Evolutionary conservation across 2,113 vertebrate species (phyloP).

Genomic region (Callipepla squamata): DNA sequence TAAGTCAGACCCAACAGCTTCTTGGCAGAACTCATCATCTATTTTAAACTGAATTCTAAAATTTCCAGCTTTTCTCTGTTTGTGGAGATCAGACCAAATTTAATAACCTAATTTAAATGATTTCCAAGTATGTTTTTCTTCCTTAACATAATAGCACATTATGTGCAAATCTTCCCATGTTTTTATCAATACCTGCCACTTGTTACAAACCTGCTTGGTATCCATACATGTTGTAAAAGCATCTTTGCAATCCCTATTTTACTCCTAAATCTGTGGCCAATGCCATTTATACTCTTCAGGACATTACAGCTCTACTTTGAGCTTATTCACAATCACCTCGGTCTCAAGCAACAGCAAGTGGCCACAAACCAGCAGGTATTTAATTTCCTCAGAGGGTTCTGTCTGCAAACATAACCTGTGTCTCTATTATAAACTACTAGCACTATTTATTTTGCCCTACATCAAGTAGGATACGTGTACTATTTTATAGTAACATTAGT

Average conservation of each 20-base stretch:
- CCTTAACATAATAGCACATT: neutral
- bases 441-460: neutral
- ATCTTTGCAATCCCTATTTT: neutral
- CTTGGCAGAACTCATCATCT: neutral
- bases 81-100: neutral
- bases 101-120: neutral
- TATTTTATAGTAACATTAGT: neutral
- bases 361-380: neutral
- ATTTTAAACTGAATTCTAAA: neutral
- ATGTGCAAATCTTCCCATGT: neutral
- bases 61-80: neutral
- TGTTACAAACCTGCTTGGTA: neutral
- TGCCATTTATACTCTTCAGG: neutral
- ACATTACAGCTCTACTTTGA: neutral
- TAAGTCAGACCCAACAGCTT: neutral
- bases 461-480: neutral
- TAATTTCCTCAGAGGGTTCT: neutral
- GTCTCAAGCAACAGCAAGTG: neutral
- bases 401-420: neutral
- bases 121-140: neutral
- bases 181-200: neutral
- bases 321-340: neutral
- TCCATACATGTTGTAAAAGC: neutral
- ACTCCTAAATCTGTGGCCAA: neutral
- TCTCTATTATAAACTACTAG: neutral